These are phyloP conservation scores for Nibea albiflora DNA, from an alignment of 2,113 vertebrate species.

Conservation along the genomic window DNA sequence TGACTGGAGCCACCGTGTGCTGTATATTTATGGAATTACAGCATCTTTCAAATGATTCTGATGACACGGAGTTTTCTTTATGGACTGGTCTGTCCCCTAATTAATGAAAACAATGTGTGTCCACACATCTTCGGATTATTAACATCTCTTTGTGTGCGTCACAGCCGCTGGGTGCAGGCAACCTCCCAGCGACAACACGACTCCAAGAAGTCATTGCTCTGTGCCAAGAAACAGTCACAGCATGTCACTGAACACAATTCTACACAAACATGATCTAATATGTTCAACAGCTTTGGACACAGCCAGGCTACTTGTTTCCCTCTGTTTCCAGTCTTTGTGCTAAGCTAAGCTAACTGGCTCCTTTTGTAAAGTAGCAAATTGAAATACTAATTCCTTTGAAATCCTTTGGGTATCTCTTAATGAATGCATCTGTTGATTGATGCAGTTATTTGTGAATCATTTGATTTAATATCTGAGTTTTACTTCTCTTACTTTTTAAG, in stretches of 20 bases:
- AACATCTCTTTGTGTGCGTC: neutral
- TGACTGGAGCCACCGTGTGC: neutral
- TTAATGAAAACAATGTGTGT: neutral
- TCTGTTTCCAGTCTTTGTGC: neutral
- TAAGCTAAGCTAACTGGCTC: neutral
- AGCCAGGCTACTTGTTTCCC: neutral
- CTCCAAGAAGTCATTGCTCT: neutral
- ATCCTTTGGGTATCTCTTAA: neutral
- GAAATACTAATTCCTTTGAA: too few relatives aligned
- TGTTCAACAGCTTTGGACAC: neutral
- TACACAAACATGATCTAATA: too few relatives aligned
- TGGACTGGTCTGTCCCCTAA: neutral
- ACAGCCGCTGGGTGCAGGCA: neutral
- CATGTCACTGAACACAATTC: too few relatives aligned
- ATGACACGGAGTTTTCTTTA: neutral
- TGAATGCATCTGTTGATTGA: neutral
- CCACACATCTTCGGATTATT: neutral
- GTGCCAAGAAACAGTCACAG: neutral
- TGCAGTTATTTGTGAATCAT: neutral
- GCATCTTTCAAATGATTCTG: neutral
- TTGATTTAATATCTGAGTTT: neutral
- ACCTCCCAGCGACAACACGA: neutral
- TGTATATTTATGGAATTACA: neutral
- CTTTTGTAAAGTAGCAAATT: too few relatives aligned
- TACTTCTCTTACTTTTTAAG: neutral